Percentiles rank a stretch among this genome's conserved stretches.
Conservation (phyloP, 2,113 vertebrate species). For the Lasiurus borealis region DNA sequence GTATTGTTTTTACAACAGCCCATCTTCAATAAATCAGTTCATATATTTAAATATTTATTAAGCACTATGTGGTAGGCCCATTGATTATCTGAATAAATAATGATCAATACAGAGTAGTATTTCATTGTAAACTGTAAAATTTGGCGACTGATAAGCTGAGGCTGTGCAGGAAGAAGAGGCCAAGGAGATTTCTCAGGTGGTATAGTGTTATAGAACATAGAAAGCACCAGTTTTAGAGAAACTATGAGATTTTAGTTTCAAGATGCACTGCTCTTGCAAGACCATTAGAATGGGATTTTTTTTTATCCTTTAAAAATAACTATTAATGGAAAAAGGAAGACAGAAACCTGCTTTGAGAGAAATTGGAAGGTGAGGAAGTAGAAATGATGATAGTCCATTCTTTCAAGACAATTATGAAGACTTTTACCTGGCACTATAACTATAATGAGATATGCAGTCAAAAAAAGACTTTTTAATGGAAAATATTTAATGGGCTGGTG, state of each 20-base stretch:
- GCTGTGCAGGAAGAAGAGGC: background rate
- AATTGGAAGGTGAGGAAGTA: background rate
- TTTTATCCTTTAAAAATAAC: background rate
- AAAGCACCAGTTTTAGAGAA: conserved; percentile 1
- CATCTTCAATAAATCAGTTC: background rate
- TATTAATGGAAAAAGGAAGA: background rate
- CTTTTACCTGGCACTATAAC: background rate
- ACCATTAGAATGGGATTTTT: background rate
- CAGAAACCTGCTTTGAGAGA: background rate
- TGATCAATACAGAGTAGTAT: background rate
- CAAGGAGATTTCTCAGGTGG: background rate
- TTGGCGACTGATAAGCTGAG: background rate
- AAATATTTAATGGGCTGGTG: background rate
- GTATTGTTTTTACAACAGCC: background rate
- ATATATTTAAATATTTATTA: conserved; percentile 14
- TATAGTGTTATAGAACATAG: background rate
- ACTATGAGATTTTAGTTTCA: background rate
- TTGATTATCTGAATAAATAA: background rate
- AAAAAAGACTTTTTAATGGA: background rate
- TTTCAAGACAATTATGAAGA: conserved; percentile 17
- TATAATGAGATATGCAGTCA: background rate
- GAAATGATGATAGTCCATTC: background rate
- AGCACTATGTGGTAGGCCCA: background rate
- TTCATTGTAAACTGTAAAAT: background rate
- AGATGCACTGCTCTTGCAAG: background rate